Conservation (phyloP, 2,797 vertebrate genomes). For the Knipowitschia caucasica region DNA sequence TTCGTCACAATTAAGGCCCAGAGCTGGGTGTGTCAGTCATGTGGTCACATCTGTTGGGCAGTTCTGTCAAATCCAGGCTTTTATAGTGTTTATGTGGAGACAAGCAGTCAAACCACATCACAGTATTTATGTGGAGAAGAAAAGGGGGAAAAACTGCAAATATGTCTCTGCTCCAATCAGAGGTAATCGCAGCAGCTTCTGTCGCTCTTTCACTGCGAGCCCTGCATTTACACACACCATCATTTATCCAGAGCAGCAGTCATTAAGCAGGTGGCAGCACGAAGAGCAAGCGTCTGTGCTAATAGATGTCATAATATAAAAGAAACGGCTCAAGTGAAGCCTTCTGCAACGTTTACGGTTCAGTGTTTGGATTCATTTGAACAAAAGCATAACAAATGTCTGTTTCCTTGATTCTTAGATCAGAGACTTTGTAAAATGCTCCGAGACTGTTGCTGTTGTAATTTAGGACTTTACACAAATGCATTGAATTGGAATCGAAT, state of each 20-base stretch:
- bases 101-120: slow-evolving; percentile 43
- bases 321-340: too few relatives aligned
- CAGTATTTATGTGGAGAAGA: slow-evolving; percentile 12
- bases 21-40: slow-evolving; percentile 41
- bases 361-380: too few relatives aligned
- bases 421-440: too few relatives aligned
- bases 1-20: slow-evolving; percentile 21
- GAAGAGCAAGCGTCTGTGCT: too few relatives aligned
- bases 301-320: slow-evolving; percentile 10
- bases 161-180: not conserved
- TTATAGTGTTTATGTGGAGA: slow-evolving; percentile 25
- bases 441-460: too few relatives aligned
- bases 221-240: slow-evolving; percentile 13
- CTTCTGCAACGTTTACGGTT: not conserved
- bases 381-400: too few relatives aligned
- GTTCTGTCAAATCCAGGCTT: slow-evolving; percentile 30
- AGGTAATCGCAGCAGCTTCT: slow-evolving; percentile 7
- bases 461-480: too few relatives aligned
- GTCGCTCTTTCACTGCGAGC: slow-evolving; percentile 18
- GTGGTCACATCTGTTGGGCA: slow-evolving; percentile 60
- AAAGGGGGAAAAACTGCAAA: slow-evolving; percentile 12
- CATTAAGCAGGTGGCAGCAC: not conserved
- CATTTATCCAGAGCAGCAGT: slow-evolving; percentile 14
- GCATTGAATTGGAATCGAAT: too few relatives aligned
- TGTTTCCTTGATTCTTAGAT: too few relatives aligned